Evolutionary conservation across 2,113 vertebrate species (phyloP).

Genomic region (Epinephelus moara): DNA sequence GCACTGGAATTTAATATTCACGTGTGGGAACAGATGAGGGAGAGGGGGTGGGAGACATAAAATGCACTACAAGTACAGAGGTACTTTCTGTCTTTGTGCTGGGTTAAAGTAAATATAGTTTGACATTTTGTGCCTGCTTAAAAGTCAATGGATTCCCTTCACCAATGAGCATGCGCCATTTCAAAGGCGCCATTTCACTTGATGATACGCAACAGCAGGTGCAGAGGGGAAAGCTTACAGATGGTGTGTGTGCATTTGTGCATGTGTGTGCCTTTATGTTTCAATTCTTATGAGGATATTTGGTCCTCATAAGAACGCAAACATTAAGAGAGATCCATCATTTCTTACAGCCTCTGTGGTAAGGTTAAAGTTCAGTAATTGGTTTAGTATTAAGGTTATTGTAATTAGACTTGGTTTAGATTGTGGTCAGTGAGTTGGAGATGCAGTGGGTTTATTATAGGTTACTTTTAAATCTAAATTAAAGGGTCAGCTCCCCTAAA

Average conservation of each 20-base stretch:
- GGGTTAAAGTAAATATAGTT: slow-evolving; percentile 56
- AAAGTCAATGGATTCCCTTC: slow-evolving; percentile 69
- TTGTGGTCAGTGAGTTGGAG: background rate
- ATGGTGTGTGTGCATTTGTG: background rate
- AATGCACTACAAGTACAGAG: slow-evolving; percentile 8
- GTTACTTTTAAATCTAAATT: slow-evolving; percentile 1
- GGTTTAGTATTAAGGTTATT: background rate
- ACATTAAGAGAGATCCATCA: background rate
- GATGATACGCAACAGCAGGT: slow-evolving; percentile 53
- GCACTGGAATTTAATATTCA: slow-evolving; percentile 57
- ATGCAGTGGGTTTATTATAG: background rate
- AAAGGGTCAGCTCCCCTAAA: slow-evolving; percentile 5
- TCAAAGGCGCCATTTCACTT: slow-evolving; percentile 60
- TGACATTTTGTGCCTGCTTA: slow-evolving; percentile 78
- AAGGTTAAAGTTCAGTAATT: background rate
- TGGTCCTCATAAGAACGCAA: background rate
- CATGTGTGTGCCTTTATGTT: background rate
- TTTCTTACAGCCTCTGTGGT: background rate
- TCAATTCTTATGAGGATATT: background rate
- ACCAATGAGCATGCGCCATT: slow-evolving; percentile 64
- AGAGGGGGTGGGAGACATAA: background rate
- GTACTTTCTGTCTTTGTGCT: slow-evolving; percentile 23
- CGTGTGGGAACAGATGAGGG: slow-evolving; percentile 29
- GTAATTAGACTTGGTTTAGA: background rate
- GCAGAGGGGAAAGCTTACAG: slow-evolving; percentile 21